Evolutionary conservation across 2,113 vertebrate genomes (phyloP).

Genomic region (Tonatia bakeri): DNA sequence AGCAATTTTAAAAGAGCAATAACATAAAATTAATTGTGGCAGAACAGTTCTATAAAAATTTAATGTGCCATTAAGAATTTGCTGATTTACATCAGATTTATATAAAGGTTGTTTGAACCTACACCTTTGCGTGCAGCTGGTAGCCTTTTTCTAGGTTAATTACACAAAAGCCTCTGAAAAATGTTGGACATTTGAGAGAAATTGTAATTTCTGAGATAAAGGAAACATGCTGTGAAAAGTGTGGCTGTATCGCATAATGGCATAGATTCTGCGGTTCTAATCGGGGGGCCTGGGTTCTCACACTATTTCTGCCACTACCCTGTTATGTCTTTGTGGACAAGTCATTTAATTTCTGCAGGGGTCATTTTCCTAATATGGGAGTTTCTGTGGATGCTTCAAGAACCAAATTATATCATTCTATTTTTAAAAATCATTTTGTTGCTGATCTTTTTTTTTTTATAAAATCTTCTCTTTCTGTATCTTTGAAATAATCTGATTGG

Average conservation of each 20-base stretch:
- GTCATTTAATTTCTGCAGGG: slow-evolving; percentile 1
- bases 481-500: not conserved
- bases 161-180: slow-evolving; percentile 23
- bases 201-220: slow-evolving; percentile 63
- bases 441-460: not conserved
- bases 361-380: not conserved
- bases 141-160: slow-evolving; percentile 56
- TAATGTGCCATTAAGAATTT: slow-evolving; percentile 62
- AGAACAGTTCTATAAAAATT: slow-evolving; percentile 54
- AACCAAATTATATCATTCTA: not conserved
- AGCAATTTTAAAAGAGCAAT: slow-evolving; percentile 48
- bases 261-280: slow-evolving; percentile 10
- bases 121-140: slow-evolving; percentile 47
- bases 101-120: slow-evolving; percentile 55
- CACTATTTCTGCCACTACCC: not conserved
- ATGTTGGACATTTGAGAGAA: slow-evolving; percentile 60
- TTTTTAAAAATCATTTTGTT: not conserved
- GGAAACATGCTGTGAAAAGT: slow-evolving; percentile 54
- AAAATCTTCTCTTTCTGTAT: not conserved
- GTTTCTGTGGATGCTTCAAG: not conserved
- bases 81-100: slow-evolving; percentile 54
- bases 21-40: slow-evolving; percentile 52
- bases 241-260: not conserved
- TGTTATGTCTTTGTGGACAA: slow-evolving; percentile 29
- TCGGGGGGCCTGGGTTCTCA: slow-evolving; percentile 14